phyloP scores from a whole-genome alignment of 2,888 invertebrate genomes.

The Drosophila vallismaia region DNA sequence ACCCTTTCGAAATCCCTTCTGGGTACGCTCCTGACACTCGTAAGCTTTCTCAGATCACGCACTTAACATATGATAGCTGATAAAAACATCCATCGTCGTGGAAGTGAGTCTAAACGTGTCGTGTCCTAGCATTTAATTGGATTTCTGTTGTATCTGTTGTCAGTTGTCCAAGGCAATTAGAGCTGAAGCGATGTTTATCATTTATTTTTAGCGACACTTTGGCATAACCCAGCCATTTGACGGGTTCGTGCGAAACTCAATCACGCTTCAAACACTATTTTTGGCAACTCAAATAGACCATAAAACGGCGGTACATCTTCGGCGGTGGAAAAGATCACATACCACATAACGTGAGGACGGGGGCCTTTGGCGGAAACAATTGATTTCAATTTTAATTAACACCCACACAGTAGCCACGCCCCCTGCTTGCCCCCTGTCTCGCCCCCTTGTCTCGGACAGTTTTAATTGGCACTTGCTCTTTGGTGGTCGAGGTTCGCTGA shows the following conservation, averaged over 20 bases:
- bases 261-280: constrained; percentile 39
- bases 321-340: constrained; percentile 11
- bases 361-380: constrained; percentile 48
- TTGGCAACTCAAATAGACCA: constrained; percentile 29
- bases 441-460: constrained; percentile 8
- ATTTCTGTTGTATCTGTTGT: constrained; percentile 25
- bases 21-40: constrained; percentile 7
- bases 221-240: constrained; percentile 28
- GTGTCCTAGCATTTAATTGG: constrained; percentile 41
- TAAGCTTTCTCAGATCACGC: constrained; percentile 29
- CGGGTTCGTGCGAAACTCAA: constrained; percentile 33
- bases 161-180: constrained; percentile 47
- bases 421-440: constrained; percentile 2
- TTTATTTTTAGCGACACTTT: constrained; percentile 54
- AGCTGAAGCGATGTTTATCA: constrained; percentile 30
- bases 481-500: constrained; percentile 69
- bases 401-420: constrained; percentile 50
- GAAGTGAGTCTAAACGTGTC: constrained; percentile 11
- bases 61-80: constrained; percentile 38
- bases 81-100: constrained; percentile 19
- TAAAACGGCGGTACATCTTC: constrained; percentile 20
- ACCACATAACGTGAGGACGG: background rate
- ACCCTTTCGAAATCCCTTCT: background rate
- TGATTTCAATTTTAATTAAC: constrained; percentile 73
- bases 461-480: constrained; percentile 72